These are phyloP conservation scores for Apostichopus parvimensis DNA, from an alignment of 35 echinoderm and acorn worm species.

Conservation along the genomic window DNA sequence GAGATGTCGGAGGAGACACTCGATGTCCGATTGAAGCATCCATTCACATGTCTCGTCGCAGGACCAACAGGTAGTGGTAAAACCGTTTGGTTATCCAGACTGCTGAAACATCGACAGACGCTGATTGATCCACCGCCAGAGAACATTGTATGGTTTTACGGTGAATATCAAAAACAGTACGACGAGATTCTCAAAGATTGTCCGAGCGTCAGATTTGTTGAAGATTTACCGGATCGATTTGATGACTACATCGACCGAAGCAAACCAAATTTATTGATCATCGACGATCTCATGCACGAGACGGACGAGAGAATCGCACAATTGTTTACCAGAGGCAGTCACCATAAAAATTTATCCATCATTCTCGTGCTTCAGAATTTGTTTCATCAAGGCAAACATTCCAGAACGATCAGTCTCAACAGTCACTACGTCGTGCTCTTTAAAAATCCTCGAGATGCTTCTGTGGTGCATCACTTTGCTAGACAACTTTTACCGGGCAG, in stretches of 20 bases:
- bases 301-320: conserved; percentile 34
- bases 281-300: conserved; percentile 65
- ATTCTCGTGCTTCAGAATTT: conserved; percentile 70
- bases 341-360: conserved; percentile 67
- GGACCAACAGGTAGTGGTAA: too few species aligned
- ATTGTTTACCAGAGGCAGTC: conserved; percentile 70
- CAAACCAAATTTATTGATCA: conserved; percentile 56
- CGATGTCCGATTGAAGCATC: too few species aligned
- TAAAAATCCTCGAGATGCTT: conserved; percentile 80
- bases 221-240: conserved; percentile 55
- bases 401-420: conserved; percentile 70
- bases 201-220: neutral
- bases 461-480: conserved; percentile 68
- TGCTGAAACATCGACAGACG: neutral
- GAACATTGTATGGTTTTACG: neutral
- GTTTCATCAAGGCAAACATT: conserved; percentile 65
- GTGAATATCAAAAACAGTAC: too few species aligned
- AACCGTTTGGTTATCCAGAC: too few species aligned
- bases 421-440: conserved; percentile 74
- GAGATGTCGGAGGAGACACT: too few species aligned
- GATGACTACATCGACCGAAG: conserved; percentile 35
- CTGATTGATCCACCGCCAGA: too few species aligned
- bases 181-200: too few species aligned
- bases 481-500: conserved; percentile 73
- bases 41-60: too few species aligned